Base-by-base conservation (phyloP, 2,888 invertebrate species). In the Proisotoma minuta region DNA sequence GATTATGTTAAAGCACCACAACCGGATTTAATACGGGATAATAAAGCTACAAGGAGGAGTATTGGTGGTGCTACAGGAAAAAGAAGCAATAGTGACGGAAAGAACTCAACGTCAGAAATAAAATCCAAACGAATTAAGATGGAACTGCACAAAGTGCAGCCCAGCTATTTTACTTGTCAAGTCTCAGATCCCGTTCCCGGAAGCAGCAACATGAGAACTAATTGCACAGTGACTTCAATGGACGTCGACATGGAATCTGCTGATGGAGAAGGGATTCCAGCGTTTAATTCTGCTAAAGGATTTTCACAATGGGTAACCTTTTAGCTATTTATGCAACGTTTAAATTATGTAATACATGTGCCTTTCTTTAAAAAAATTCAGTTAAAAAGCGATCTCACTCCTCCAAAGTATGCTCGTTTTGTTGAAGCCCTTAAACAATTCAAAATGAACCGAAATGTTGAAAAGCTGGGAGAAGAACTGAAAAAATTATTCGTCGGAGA, bases 361-460 rank as follows among this genome's bases (percentile, higher is more conserved):
- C n/a, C n/a, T n/a, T n/a, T n/a, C n/a, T n/a, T n/a, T n/a, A n/a
- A n/a, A n/a, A n/a, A n/a, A n/a, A n/a, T n/a, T 2, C n/a, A 56
- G 56, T 29, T 56, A 23, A 56, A 43, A 26, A 23, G 23, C 8
- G 26, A 56, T 18, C 27, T 56, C 5, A 40, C 20, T n/a, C 26
- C n/a, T 3, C 10, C 27, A 34, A 34, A 56, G 15, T 56, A 56
- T 20, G 27, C 43, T n/a, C 5, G 20, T 2, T 56, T 56, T 43
- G 40, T 56, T 5, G 23, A 23, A 20, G 23, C 23, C 12, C 15
- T 56, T 3, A 56, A 56, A 40, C 8, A 22, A 12, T 56, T 24
- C 47, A 56, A 56, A 20, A 23, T 39, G 2, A 39, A 56, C n/a
- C 40, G 26, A n/a, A 26, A 56, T 26, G 27, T 43, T 18, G 27